A percentile compares a stretch with the other conserved stretches of the same genome.
These are phyloP conservation scores for Callionymus lyra DNA, from an alignment of 2,113 vertebrate species.

Conservation along the genomic window DNA sequence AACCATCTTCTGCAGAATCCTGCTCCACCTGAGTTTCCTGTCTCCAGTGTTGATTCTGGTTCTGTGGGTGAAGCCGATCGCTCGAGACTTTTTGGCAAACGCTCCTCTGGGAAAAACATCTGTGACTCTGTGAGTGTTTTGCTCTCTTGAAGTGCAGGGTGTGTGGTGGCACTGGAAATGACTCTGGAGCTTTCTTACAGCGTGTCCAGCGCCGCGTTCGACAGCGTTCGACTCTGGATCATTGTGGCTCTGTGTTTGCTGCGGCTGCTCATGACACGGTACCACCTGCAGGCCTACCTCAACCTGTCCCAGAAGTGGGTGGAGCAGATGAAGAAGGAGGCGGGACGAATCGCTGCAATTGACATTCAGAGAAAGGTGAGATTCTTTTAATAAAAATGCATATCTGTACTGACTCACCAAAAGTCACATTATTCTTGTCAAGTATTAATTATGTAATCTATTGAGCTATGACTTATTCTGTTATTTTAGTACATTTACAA, in stretches of 20 bases:
- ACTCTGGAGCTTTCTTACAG: slow-evolving; percentile 40
- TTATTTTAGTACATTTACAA: no score
- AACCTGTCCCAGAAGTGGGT: slow-evolving; percentile 82
- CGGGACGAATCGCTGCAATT: slow-evolving; percentile 75
- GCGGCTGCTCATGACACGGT: slow-evolving; percentile 70
- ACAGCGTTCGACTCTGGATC: slow-evolving; percentile 78
- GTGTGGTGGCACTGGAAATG: no score
- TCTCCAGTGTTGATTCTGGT: slow-evolving; percentile 77
- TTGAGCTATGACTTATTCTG: no score
- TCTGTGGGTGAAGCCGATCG: slow-evolving; percentile 85
- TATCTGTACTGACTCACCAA: no score
- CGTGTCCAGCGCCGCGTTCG: slow-evolving; percentile 71
- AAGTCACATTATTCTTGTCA: no score
- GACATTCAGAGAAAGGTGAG: slow-evolving; percentile 87
- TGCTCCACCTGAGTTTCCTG: slow-evolving; percentile 82
- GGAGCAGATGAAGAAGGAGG: slow-evolving; percentile 80
- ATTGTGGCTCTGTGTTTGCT: slow-evolving; percentile 72
- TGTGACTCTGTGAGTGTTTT: slow-evolving; percentile 70
- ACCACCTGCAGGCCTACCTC: slow-evolving; percentile 91
- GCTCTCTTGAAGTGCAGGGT: background rate
- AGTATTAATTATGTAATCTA: no score
- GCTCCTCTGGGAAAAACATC: slow-evolving; percentile 73
- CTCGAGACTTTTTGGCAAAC: slow-evolving; percentile 80
- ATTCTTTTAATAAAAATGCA: background rate
- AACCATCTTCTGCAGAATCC: slow-evolving; percentile 58